Conservation (phyloP, 2,113 vertebrate species). For the Rhinogobius similis region DNA sequence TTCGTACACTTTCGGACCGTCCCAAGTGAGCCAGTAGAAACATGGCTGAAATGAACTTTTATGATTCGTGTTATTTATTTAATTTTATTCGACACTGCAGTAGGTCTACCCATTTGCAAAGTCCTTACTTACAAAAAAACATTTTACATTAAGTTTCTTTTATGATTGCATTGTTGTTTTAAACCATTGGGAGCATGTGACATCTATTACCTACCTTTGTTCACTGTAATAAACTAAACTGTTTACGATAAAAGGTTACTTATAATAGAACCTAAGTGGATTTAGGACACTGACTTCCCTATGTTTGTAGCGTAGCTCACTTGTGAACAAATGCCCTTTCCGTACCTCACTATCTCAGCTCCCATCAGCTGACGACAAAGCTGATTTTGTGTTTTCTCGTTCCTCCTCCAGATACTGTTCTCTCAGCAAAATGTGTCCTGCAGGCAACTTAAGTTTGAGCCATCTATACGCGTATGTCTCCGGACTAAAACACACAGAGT, state of each 20-base stretch:
- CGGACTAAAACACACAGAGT: neutral
- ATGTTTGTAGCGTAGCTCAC: neutral
- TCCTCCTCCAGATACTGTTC: neutral
- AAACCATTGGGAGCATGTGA: neutral
- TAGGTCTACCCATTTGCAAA: too few species aligned
- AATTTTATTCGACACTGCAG: too few species aligned
- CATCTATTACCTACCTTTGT: neutral
- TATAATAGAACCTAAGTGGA: neutral
- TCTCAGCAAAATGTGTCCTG: neutral
- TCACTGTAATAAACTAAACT: neutral
- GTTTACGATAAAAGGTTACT: neutral
- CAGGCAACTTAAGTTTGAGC: neutral
- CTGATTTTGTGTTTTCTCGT: slow-evolving; percentile 4
- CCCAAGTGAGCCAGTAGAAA: too few species aligned
- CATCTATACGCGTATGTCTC: neutral
- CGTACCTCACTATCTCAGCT: neutral
- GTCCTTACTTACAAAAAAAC: too few species aligned
- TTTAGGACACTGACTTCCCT: too few species aligned
- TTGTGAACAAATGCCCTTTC: neutral
- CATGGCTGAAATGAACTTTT: too few species aligned
- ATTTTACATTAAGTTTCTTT: too few species aligned
- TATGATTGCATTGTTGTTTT: neutral
- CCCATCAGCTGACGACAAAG: neutral
- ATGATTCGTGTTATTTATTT: too few species aligned
- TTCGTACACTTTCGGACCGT: too few species aligned